phyloP scores from a whole-genome alignment of 2,113 vertebrate species.

The Stercorarius parasiticus region DNA sequence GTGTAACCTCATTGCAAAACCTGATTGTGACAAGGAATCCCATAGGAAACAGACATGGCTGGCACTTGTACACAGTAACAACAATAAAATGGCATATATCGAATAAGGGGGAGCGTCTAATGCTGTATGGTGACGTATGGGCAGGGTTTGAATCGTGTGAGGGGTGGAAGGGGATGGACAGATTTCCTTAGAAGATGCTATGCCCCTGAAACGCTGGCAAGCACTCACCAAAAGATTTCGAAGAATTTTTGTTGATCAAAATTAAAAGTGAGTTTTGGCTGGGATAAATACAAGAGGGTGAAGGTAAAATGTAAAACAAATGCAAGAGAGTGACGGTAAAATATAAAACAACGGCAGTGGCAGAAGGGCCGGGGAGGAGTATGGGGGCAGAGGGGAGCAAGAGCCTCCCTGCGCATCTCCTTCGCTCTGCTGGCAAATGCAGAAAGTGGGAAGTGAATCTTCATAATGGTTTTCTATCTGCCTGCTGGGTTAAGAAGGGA shows the following conservation, averaged over 20 bases:
- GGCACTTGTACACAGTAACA: background rate
- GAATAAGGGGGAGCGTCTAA: background rate
- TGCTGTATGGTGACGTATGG: background rate
- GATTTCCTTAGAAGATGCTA: background rate
- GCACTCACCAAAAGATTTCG: background rate
- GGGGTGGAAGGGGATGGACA: background rate
- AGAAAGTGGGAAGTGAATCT: background rate
- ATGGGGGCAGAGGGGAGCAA: background rate
- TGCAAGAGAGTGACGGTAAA: background rate
- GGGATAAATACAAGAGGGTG: background rate
- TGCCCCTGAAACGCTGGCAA: background rate
- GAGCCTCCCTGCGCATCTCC: accelerated
- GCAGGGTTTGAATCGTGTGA: background rate
- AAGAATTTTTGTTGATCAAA: background rate
- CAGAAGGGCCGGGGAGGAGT: background rate
- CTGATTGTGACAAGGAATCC: background rate
- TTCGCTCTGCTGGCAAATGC: background rate
- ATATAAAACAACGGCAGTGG: accelerated
- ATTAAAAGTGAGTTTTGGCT: background rate
- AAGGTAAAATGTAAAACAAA: background rate
- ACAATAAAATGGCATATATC: background rate
- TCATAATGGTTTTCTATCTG: background rate
- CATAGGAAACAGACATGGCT: background rate
- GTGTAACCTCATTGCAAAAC: background rate
- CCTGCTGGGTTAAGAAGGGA: background rate